These are phyloP conservation scores for Eupithecia pulchellata DNA, from an alignment of 2,888 invertebrate genomes.

Conservation along the genomic window DNA sequence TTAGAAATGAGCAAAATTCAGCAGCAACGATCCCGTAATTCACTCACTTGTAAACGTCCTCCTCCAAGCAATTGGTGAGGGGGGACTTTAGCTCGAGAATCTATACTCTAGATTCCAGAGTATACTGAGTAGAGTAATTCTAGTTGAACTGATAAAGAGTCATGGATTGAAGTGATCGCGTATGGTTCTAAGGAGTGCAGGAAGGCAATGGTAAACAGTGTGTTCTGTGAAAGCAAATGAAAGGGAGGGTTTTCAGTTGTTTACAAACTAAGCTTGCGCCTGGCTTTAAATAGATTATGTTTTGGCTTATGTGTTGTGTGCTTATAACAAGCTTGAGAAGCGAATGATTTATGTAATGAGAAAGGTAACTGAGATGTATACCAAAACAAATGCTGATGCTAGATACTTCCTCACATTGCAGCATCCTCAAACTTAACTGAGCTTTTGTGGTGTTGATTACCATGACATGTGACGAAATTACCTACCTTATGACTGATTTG, in stretches of 20 bases:
- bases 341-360: slow-evolving; percentile 2
- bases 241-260: slow-evolving; percentile 57
- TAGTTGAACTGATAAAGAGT: not conserved
- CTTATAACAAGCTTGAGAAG: slow-evolving; percentile 10
- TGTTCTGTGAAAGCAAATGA: slow-evolving; percentile 64
- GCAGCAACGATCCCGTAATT: too few relatives aligned
- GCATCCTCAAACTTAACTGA: not conserved
- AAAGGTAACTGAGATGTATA: not conserved
- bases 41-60: not conserved
- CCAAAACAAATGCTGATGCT: not conserved
- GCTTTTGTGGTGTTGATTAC: not conserved
- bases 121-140: not conserved
- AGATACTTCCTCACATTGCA: not conserved
- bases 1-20: too few relatives aligned
- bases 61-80: not conserved
- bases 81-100: not conserved
- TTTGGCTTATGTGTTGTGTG: slow-evolving; percentile 53
- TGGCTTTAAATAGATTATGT: slow-evolving; percentile 38
- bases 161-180: not conserved
- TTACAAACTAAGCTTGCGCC: slow-evolving; percentile 50
- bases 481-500: not conserved
- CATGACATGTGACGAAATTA: too few relatives aligned
- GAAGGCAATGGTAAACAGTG: slow-evolving; percentile 66
- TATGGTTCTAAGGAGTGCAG: slow-evolving; percentile 44
- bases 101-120: slow-evolving; percentile 1